Base-by-base conservation (phyloP, 2,797 vertebrate genomes). In the Peromyscus nudipes region DNA sequence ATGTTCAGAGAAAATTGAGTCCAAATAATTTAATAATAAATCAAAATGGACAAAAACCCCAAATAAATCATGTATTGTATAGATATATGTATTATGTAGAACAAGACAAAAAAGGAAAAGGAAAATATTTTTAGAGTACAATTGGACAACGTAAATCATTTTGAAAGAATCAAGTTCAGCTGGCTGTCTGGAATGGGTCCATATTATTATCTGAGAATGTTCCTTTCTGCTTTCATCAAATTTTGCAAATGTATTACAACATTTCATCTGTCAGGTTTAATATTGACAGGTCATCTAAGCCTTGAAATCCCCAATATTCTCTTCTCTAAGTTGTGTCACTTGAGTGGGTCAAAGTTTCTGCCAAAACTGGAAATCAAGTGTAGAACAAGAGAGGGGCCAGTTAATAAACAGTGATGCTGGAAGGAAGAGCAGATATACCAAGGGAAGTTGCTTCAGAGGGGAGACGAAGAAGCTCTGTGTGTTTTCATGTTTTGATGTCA, bases 31-130 rank as follows among this genome's bases (percentile, higher is more conserved):
- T 95, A 89, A 79, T 96, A 97, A 94, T 96, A 98, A 98, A 98
- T 98, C 97, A 98, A 96, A 98, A 97, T 77, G 77, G 91, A 98
- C 97, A 98, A 98, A 98, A 97, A 46, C 96, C 96, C 89, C 85
- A 89, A 95, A 96, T 98, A 97, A 98, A 98, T 98, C 95, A 94
- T 46, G 0, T 40, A 43, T 67, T 65, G 55, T 64, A 75, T 85
- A 29, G 31, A 25, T 69, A 27, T 55, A 55, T 79, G 52, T 46
- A 87, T 79, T 10, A 49, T 94, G 89, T 96, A 90, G 96, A 94
- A 93, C 91, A 91, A 97, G 23, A 77, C 71, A 34, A 81, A 86
- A 95, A 92, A 89, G 97, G 92, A 79, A 97, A 84, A 86, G 60
- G 49, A 96, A 93, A 83, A 92, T 13, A 85, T 86, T 85, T 8